Percentiles rank a stretch among this genome's conserved stretches.
phyloP scores from a whole-genome alignment of 2,888 invertebrate species.

The Platycheirus albimanus region DNA sequence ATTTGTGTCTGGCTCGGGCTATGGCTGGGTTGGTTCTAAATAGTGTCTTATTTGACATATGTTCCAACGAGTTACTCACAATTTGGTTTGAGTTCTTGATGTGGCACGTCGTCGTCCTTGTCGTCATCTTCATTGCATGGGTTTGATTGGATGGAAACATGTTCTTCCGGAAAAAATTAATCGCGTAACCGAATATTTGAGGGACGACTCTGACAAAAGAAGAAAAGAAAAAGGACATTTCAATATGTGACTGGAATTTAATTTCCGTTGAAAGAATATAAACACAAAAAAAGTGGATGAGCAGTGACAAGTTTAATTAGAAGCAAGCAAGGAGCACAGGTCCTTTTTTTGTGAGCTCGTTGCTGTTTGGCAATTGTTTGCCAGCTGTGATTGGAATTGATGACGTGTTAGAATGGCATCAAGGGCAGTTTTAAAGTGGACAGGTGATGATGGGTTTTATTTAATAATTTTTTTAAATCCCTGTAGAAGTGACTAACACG shows the following conservation, averaged over 20 bases:
- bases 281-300: slow-evolving; percentile 12
- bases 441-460: slow-evolving; percentile 25
- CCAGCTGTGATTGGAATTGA: slow-evolving; percentile 60
- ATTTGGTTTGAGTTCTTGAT: neutral
- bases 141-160: slow-evolving; percentile 64
- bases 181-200: slow-evolving; percentile 58
- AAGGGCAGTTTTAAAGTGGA: neutral
- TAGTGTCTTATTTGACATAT: slow-evolving; percentile 57
- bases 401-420: slow-evolving; percentile 26
- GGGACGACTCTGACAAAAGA: slow-evolving; percentile 3
- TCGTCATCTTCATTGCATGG: neutral
- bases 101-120: slow-evolving; percentile 29
- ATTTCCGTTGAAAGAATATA: slow-evolving; percentile 56
- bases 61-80: slow-evolving; percentile 29
- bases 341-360: slow-evolving; percentile 18
- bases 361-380: slow-evolving; percentile 41
- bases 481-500: no score
- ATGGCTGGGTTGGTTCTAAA: slow-evolving; percentile 41
- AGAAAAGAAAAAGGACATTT: slow-evolving; percentile 47
- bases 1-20: slow-evolving; percentile 53
- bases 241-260: slow-evolving; percentile 73
- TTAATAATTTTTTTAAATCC: slow-evolving; percentile 12
- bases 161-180: slow-evolving; percentile 72
- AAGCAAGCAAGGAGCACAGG: slow-evolving; percentile 12
- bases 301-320: slow-evolving; percentile 57